These are phyloP conservation scores for Cantharis lateralis DNA, from an alignment of 2,888 invertebrate genomes.

Conservation along the genomic window DNA sequence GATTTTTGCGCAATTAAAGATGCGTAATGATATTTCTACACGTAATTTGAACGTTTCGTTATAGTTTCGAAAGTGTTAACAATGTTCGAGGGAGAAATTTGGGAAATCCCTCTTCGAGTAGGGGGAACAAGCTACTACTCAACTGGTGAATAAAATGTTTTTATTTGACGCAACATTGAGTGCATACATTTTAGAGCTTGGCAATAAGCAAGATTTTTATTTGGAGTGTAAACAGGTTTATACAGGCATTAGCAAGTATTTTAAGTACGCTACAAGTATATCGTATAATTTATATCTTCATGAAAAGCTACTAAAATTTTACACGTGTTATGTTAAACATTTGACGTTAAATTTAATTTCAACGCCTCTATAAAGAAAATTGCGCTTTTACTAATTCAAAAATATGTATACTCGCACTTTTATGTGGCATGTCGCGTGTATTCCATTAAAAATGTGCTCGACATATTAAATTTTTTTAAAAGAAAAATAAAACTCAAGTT, in stretches of 20 bases:
- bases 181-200: background rate
- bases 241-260: background rate
- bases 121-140: no score
- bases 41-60: no score
- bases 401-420: background rate
- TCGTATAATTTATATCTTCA: background rate
- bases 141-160: background rate
- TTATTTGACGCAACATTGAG: background rate
- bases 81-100: no score
- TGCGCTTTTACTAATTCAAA: background rate
- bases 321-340: background rate
- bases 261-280: background rate
- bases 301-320: background rate
- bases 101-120: no score
- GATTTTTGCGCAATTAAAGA: no score
- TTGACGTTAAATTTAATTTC: background rate
- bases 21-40: no score
- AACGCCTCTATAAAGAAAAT: background rate
- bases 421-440: background rate
- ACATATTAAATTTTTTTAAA: background rate
- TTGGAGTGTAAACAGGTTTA: background rate
- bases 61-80: no score
- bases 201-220: background rate
- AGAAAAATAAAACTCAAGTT: background rate
- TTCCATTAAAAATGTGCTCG: background rate